phyloP scores from a whole-genome alignment of 1,140 invertebrate species.

The Lepidurus couesii region DNA sequence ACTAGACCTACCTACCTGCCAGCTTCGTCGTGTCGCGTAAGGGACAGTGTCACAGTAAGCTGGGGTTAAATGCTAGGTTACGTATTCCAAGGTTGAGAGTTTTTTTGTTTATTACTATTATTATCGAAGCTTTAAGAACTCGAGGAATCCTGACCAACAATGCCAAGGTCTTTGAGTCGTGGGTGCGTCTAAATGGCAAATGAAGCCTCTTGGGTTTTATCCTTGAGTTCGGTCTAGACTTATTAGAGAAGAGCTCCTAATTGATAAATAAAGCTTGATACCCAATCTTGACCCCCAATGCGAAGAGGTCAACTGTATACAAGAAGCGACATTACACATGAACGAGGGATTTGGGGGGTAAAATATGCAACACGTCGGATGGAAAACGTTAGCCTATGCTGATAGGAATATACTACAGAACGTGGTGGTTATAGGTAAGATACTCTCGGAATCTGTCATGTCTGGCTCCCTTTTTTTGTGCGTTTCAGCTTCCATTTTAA shows the following conservation, averaged over 20 bases:
- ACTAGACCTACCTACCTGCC: slow-evolving; percentile 20
- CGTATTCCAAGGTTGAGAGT: background rate
- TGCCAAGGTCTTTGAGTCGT: background rate
- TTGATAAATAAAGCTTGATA: slow-evolving; percentile 4
- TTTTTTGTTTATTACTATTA: background rate
- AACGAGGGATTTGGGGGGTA: background rate
- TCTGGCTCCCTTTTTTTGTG: background rate
- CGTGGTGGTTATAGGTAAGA: slow-evolving; percentile 4
- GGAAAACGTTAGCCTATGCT: background rate
- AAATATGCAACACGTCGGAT: background rate
- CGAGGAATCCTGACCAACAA: background rate
- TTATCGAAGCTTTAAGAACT: too few relatives aligned
- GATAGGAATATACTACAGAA: background rate
- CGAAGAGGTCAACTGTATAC: background rate
- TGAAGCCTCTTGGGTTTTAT: background rate
- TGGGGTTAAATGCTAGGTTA: slow-evolving; percentile 22
- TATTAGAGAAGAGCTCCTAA: background rate
- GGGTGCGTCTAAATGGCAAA: background rate
- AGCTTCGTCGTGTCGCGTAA: background rate
- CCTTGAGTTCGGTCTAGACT: background rate
- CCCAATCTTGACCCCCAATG: background rate
- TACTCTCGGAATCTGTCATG: background rate
- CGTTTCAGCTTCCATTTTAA: background rate
- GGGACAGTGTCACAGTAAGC: background rate
- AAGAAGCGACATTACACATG: background rate